These are phyloP conservation scores for Apis cerana DNA, from an alignment of 1,140 invertebrate genomes.

Conservation along the genomic window DNA sequence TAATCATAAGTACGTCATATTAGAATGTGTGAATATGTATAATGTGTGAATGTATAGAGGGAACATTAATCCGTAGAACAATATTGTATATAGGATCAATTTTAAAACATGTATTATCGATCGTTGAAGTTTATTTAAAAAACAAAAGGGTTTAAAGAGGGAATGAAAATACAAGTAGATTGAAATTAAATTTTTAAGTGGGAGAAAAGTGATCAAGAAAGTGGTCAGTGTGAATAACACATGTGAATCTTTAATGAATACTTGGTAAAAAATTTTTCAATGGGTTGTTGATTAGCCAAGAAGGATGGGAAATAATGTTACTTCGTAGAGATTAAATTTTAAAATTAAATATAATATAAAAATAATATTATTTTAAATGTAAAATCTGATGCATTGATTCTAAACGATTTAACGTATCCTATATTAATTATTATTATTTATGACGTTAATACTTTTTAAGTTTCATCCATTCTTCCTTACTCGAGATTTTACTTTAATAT, in stretches of 20 bases:
- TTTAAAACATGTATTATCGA: not conserved
- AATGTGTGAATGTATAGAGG: conserved; percentile 55
- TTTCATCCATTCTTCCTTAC: not conserved
- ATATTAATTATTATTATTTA: not conserved
- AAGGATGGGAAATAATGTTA: conserved; percentile 7
- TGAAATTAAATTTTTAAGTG: not conserved
- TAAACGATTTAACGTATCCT: no score
- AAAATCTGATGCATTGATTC: not conserved
- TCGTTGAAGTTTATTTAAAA: not conserved
- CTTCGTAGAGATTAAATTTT: not conserved
- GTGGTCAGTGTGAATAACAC: not conserved
- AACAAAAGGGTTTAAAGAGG: not conserved
- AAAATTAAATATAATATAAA: not conserved
- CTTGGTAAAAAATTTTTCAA: not conserved
- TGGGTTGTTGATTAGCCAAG: not conserved
- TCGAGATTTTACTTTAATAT: not conserved
- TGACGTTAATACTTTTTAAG: not conserved
- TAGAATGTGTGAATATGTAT: conserved; percentile 46
- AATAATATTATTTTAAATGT: not conserved
- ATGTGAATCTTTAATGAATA: not conserved
- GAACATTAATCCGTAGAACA: not conserved
- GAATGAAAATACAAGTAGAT: not conserved
- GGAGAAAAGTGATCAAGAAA: not conserved
- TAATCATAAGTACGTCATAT: conserved; percentile 36
- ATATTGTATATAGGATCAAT: not conserved